Evolutionary conservation across 2,888 invertebrate genomes (phyloP).

Genomic region (Dinocampus coccinellae): DNA sequence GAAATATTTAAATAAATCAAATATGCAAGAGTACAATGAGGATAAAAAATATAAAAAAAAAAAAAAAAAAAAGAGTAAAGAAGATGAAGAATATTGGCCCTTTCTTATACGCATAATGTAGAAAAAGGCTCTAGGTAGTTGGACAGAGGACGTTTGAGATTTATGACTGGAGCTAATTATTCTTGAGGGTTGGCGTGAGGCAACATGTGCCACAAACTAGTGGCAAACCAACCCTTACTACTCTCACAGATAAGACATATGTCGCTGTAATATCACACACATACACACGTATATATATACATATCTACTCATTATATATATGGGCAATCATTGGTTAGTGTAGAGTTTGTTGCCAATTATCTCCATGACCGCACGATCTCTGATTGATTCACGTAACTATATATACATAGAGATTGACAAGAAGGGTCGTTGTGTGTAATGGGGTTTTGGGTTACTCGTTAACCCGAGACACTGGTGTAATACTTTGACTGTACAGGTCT

Average conservation of each 20-base stretch:
- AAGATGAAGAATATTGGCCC: too few relatives aligned
- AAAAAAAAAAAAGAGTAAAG: too few relatives aligned
- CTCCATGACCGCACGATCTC: constrained; percentile 6
- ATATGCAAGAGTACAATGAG: too few relatives aligned
- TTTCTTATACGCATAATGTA: background rate
- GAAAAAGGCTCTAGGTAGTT: constrained; percentile 6
- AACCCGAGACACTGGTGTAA: background rate
- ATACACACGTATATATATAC: background rate
- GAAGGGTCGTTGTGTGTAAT: background rate
- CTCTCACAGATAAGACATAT: background rate
- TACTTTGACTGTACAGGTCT: background rate
- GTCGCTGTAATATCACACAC: background rate
- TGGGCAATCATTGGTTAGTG: background rate
- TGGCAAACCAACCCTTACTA: constrained; percentile 41
- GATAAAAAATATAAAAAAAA: too few relatives aligned
- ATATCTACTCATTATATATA: background rate
- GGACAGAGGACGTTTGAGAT: constrained; percentile 44
- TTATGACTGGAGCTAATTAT: constrained; percentile 60
- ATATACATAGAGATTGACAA: background rate
- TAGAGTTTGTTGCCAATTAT: constrained; percentile 11
- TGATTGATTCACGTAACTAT: constrained; percentile 1
- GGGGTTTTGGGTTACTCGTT: constrained; percentile 5
- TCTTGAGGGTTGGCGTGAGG: constrained; percentile 47
- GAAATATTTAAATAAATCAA: too few relatives aligned
- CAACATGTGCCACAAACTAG: constrained; percentile 49